Evolutionary conservation across 2,888 invertebrate genomes (phyloP).

Genomic region (Cosmia pyralina): DNA sequence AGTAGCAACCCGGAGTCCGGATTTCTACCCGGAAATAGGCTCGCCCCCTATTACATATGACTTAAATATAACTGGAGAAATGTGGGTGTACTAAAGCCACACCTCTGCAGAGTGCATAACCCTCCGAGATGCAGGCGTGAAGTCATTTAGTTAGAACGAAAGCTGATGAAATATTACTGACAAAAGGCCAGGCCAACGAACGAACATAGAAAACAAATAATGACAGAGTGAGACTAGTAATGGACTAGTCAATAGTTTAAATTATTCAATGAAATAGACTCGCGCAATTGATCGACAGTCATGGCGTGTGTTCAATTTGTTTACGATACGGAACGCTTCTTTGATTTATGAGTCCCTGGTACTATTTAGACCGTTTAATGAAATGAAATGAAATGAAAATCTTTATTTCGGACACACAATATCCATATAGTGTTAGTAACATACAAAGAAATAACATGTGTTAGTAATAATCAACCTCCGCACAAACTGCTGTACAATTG

Average conservation of each 20-base stretch:
- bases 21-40: not conserved
- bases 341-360: constrained; percentile 36
- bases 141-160: not conserved
- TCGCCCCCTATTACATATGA: not conserved
- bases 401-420: too few species aligned
- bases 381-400: too few species aligned
- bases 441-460: too few species aligned
- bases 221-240: not conserved
- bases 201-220: constrained; percentile 5
- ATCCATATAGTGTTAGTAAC: too few species aligned
- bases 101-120: not conserved
- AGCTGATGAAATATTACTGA: constrained; percentile 5
- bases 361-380: not conserved
- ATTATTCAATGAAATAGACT: constrained; percentile 34
- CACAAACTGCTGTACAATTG: too few species aligned
- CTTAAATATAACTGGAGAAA: not conserved
- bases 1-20: not conserved
- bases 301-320: constrained; percentile 23
- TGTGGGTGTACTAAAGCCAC: not conserved
- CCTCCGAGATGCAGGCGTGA: not conserved
- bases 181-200: not conserved
- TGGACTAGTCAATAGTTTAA: constrained; percentile 7
- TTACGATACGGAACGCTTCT: constrained; percentile 15
- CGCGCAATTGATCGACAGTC: constrained; percentile 12
- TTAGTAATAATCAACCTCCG: too few species aligned